These are phyloP conservation scores for Cryptoblepharus egeriae DNA, from an alignment of 2,797 vertebrate species.

Conservation along the genomic window DNA sequence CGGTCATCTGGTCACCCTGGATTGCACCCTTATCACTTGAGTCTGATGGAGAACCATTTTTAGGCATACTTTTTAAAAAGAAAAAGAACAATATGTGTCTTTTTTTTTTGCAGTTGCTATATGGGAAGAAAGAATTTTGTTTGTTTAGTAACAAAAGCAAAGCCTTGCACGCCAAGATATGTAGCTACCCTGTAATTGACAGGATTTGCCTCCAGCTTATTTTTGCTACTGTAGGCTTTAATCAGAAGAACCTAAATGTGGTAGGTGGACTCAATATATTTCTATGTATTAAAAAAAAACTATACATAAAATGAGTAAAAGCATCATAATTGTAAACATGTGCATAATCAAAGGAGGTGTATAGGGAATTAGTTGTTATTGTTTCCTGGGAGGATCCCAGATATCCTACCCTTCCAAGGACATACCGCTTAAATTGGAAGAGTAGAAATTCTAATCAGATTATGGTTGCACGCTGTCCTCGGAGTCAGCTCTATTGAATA, in stretches of 20 bases:
- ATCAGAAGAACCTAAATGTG: constrained; percentile 86
- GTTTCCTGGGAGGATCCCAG: no score
- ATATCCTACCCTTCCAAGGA: no score
- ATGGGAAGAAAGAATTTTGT: constrained; percentile 81
- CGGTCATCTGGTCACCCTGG: no score
- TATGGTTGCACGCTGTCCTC: no score
- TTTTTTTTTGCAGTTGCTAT: constrained; percentile 72
- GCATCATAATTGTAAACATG: no score
- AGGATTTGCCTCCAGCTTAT: constrained; percentile 83
- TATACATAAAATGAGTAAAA: constrained; percentile 58
- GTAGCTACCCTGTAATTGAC: constrained; percentile 67
- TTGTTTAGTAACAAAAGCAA: constrained; percentile 76
- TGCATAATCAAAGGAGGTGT: no score
- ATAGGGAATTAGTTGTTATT: no score
- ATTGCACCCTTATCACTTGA: no score
- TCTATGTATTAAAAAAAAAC: not conserved
- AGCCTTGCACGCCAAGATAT: constrained; percentile 81
- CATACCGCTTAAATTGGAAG: no score
- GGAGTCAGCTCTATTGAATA: no score
- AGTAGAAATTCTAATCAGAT: no score
- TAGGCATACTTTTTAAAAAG: not conserved
- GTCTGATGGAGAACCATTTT: no score
- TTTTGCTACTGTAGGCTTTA: constrained; percentile 83
- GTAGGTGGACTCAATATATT: constrained; percentile 57
- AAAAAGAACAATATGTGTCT: not conserved